Evolutionary conservation across 2,113 vertebrate species (phyloP), one percentile per base, ranked within the genome.

Genomic region (Ammodytes dubius): DNA sequence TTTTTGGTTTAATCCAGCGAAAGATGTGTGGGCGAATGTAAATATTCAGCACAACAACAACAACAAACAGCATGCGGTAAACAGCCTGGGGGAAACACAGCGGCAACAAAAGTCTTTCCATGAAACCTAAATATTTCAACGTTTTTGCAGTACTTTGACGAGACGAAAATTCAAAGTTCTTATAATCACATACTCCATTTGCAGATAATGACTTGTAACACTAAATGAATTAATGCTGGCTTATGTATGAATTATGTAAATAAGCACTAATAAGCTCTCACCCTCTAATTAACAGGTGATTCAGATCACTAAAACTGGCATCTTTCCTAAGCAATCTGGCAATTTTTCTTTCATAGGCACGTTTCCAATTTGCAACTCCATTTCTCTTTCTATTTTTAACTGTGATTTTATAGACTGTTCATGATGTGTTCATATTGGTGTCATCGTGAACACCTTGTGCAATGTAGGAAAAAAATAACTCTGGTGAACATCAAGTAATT

Each of bases 1-100:
- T 77, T 89, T 91, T 70, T 60, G 69, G 87, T 91, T 27, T 27
- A 93, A 92, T 90, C 87, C 85, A 83, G 88, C 88, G 88, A 88
- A 83, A 27, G 67, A 78, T 73, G 77, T 78, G 79, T 82, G 79
- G 83, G 90, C 35, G 71, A 80, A 91, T 86, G 81, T 88, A 92
- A 93, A 92, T 89, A 90, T 86, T 83, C 86, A 85, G 78, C 69
- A 81, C 71, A 86, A 88, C 69, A 27, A 27, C 69, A 27, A 27
- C 27, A 85, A 78, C 84, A 82, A 88, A 81, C 84, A 84, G 59
- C n/a, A 45, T 79, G 85, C 83, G 64, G 82, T 77, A 83, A 92
- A 91, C 66, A 82, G 83, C 88, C 84, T 58, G 63, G 9, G 78
- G 86, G 60, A 78, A 27, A 79, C 6, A 79, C 19, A 67, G 9